These are phyloP conservation scores for Zaprionus lineosus DNA, from an alignment of 2,888 invertebrate genomes.

Conservation along the genomic window DNA sequence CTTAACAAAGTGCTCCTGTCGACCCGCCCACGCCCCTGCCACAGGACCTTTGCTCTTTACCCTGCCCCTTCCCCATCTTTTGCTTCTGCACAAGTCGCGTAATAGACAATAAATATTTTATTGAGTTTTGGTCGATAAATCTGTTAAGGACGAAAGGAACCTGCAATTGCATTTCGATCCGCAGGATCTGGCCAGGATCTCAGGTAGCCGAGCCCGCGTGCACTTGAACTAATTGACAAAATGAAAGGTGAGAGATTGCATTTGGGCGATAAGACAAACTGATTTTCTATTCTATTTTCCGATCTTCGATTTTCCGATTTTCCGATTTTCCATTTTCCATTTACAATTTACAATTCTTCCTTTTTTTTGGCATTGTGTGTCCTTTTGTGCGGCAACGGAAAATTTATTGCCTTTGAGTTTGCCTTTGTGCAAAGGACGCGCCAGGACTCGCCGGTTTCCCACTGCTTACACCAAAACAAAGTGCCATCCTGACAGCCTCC, in stretches of 20 bases:
- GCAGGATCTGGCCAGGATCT: slow-evolving; percentile 1
- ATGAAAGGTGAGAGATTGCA: slow-evolving; percentile 76
- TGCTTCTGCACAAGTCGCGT: too few species aligned
- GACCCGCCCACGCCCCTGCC: slow-evolving; percentile 38
- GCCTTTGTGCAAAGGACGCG: slow-evolving; percentile 35
- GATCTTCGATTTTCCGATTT: too few species aligned
- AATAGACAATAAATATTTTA: slow-evolving; percentile 61
- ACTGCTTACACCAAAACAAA: slow-evolving; percentile 75
- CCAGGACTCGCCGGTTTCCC: slow-evolving; percentile 59
- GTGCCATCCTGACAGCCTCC: slow-evolving; percentile 60
- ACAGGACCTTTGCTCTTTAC: too few species aligned
- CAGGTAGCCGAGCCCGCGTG: slow-evolving; percentile 43
- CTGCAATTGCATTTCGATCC: slow-evolving; percentile 14
- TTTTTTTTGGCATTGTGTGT: slow-evolving; percentile 16
- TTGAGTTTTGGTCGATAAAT: slow-evolving; percentile 57
- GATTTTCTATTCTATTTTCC: slow-evolving; percentile 34
- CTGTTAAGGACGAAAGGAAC: slow-evolving; percentile 10
- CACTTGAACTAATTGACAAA: slow-evolving; percentile 77
- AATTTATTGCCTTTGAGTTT: slow-evolving; percentile 59
- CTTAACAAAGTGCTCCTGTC: slow-evolving; percentile 67
- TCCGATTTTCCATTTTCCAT: too few species aligned
- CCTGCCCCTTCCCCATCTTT: slow-evolving; percentile 1
- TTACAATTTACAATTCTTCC: too few species aligned
- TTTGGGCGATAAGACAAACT: slow-evolving; percentile 62
- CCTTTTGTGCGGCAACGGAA: slow-evolving; percentile 34